A percentile compares a stretch with the other conserved stretches of the same genome.
These are phyloP conservation scores for Dendrolimus punctatus DNA, from an alignment of 1,140 invertebrate species.

Conservation along the genomic window DNA sequence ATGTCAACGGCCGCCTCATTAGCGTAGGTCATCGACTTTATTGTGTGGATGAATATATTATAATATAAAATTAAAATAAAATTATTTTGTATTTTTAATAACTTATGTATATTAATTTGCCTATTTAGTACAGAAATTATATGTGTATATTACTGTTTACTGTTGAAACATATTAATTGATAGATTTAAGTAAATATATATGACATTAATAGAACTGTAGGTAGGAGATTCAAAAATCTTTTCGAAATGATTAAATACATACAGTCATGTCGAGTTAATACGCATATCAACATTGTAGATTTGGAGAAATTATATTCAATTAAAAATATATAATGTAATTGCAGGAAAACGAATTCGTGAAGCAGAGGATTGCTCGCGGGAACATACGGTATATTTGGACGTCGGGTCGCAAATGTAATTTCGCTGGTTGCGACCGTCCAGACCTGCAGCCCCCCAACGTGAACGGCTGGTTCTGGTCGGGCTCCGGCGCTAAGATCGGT, in stretches of 20 bases:
- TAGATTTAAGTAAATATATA: not conserved
- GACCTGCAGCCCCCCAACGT: conserved; percentile 90
- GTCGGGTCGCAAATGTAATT: conserved; percentile 92
- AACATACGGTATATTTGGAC: conserved; percentile 90
- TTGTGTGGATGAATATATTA: no score
- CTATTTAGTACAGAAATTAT: no score
- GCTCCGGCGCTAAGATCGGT: conserved; percentile 90
- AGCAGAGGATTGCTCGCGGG: conserved; percentile 84
- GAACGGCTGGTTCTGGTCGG: conserved; percentile 96
- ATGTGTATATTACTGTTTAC: not conserved
- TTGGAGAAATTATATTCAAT: not conserved
- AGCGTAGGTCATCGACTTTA: no score
- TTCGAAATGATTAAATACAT: no score
- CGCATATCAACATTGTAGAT: not conserved
- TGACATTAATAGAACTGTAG: not conserved
- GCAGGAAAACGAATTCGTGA: conserved; percentile 91
- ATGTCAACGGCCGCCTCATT: no score
- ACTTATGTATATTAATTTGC: no score
- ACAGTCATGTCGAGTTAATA: not conserved
- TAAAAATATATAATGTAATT: conserved; percentile 13
- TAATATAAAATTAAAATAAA: no score
- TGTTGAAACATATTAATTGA: not conserved
- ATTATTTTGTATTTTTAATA: no score
- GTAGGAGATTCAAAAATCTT: no score
- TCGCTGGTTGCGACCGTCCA: conserved; percentile 89